Conservation (phyloP, 1,140 invertebrate species). For the Tachypleus tridentatus region DNA sequence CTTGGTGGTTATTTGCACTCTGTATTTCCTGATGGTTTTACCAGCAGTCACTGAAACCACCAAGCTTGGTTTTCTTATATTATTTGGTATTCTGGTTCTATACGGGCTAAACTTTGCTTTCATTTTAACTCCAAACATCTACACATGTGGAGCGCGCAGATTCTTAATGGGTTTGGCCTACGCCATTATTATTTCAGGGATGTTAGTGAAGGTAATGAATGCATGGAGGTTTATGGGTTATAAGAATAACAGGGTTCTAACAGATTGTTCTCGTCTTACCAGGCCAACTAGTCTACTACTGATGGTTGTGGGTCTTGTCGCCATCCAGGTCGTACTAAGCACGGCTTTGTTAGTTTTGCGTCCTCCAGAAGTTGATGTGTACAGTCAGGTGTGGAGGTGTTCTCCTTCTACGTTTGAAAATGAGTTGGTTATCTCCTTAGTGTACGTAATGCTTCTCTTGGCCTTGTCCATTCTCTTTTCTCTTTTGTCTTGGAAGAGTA, state of each 20-base stretch:
- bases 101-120: constrained; percentile 39
- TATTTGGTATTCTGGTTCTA: constrained; percentile 37
- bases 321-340: constrained; percentile 12
- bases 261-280: constrained; percentile 70
- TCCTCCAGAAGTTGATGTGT: constrained; percentile 9
- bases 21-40: constrained; percentile 38
- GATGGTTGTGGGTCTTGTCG: constrained; percentile 13
- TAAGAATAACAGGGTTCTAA: constrained; percentile 7
- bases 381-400: constrained; percentile 11
- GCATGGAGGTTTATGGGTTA: constrained; percentile 30
- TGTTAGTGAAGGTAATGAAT: constrained; percentile 39
- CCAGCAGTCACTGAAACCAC: constrained; percentile 37
- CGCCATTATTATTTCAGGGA: constrained; percentile 34
- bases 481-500: constrained; percentile 9
- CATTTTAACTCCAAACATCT: constrained; percentile 31
- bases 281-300: constrained; percentile 33
- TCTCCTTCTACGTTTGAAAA: constrained; percentile 15
- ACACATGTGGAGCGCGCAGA: constrained; percentile 34
- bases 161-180: constrained; percentile 36
- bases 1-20: constrained; percentile 32
- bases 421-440: constrained; percentile 13
- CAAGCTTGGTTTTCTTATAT: constrained; percentile 37
- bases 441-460: constrained; percentile 18
- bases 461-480: constrained; percentile 16
- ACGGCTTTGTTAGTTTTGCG: constrained; percentile 11